These are phyloP conservation scores for Clarias magur DNA, from an alignment of 2,113 vertebrate species.

Conservation along the genomic window DNA sequence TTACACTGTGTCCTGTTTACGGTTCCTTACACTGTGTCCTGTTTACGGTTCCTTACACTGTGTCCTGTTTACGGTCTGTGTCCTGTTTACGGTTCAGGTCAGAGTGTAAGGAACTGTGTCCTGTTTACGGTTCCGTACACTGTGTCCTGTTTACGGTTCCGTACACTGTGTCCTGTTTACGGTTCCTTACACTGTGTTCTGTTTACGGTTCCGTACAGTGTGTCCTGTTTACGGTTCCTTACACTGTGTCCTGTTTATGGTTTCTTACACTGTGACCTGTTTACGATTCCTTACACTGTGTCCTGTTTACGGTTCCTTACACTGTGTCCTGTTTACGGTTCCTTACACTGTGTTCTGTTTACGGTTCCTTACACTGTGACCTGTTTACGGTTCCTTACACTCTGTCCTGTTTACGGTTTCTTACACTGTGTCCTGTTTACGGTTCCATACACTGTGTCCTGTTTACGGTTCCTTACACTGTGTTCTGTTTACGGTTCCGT, in stretches of 20 bases:
- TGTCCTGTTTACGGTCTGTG: neutral
- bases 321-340: neutral
- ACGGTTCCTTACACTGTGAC: constrained; percentile 15
- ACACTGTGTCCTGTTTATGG: neutral
- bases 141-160: too few species aligned
- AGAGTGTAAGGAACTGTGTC: too few species aligned
- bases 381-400: neutral
- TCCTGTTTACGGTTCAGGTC: neutral
- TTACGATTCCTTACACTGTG: neutral
- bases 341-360: constrained; percentile 55
- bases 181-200: too few species aligned
- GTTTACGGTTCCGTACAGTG: too few species aligned
- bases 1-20: neutral
- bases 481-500: too few species aligned
- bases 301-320: neutral
- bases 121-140: too few species aligned
- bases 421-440: too few species aligned
- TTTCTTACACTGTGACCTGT: constrained; percentile 7
- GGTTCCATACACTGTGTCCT: too few species aligned
- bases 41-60: constrained; percentile 51
- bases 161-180: too few species aligned
- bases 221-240: too few species aligned
- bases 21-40: constrained; percentile 36
- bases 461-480: too few species aligned
- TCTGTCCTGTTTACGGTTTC: neutral